These are phyloP conservation scores for Lithobates pipiens DNA, from an alignment of 2,797 vertebrate genomes.

Conservation along the genomic window DNA sequence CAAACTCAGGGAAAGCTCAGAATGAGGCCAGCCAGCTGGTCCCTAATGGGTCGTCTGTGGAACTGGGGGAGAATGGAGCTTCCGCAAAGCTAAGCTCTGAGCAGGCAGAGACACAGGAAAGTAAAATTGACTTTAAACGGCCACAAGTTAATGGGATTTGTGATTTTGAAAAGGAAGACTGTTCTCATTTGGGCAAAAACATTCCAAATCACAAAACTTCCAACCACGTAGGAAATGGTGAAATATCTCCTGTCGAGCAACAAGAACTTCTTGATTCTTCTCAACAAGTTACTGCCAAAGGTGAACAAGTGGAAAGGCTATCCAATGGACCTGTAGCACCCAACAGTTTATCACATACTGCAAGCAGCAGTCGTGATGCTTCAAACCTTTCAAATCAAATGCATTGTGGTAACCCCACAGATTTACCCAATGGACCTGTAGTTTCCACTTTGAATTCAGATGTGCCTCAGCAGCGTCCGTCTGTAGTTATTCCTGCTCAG, in stretches of 20 bases:
- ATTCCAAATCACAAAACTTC: slow-evolving; percentile 99
- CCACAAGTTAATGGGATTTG: slow-evolving; percentile 95
- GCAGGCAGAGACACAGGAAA: slow-evolving; percentile 77
- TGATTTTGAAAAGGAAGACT: slow-evolving; percentile 94
- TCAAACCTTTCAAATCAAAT: slow-evolving; percentile 80
- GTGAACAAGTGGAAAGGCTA: slow-evolving; percentile 92
- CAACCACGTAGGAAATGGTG: slow-evolving; percentile 98
- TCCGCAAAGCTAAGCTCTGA: slow-evolving; percentile 84
- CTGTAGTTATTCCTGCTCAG: slow-evolving; percentile 86
- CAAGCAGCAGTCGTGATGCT: slow-evolving; percentile 78
- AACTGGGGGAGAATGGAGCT: slow-evolving; percentile 85
- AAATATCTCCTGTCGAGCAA: slow-evolving; percentile 86
- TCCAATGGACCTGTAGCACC: slow-evolving; percentile 91
- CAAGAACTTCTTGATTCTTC: slow-evolving; percentile 83
- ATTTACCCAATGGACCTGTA: slow-evolving; percentile 94
- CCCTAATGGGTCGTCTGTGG: slow-evolving; percentile 89
- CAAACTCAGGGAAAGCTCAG: slow-evolving; percentile 99
- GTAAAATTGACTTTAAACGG: slow-evolving; percentile 89
- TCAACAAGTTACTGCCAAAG: slow-evolving; percentile 98
- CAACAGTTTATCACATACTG: slow-evolving; percentile 79
- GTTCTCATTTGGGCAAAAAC: slow-evolving; percentile 94
- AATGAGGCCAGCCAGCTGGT: slow-evolving; percentile 83
- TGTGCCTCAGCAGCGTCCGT: slow-evolving; percentile 87
- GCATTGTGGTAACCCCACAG: slow-evolving; percentile 81
- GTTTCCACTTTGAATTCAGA: slow-evolving; percentile 86